Base-by-base conservation (phyloP, 2,113 vertebrate species). In the Sarotherodon lohbergeri region DNA sequence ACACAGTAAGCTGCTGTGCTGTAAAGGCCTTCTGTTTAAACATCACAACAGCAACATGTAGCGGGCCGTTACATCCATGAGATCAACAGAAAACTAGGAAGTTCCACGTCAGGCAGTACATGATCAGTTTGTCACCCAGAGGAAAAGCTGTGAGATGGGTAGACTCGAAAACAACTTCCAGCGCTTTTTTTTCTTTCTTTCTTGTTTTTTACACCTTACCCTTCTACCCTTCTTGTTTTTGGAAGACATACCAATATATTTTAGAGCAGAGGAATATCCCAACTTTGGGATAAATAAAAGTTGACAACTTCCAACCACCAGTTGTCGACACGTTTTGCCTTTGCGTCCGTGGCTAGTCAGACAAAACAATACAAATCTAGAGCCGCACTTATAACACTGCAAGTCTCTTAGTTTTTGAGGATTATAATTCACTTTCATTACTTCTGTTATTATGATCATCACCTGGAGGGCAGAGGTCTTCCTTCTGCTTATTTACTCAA, bases 391-490 rank as follows among this genome's bases (percentile, higher is more conserved):
- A 16, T 10, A 13, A 9, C 4, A 34, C 16, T 10, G 16, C 19
- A 48, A 48, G 36, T 80, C 12, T 9, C 32, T 19, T 32, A 9
- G 7, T 17, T 86, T 84, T 83, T 6, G 41, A 29, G 71, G 43
- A 27, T 48, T 76, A 3, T 48, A 19, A 48, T 76, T 48, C 41
- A 76, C 71, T 76, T 76, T 50, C 9, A 50, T 17, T 22, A 36
- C 13, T 17, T 46, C 61, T 73, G 80, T 81, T 50, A 9, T 78
- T 82, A 41, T 78, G 56, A 71, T 79, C 66, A 73, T 39, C 41
- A 19, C 7, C 85, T 87, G 56, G 14, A 84, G 71, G 55, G 84
- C 17, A 39, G 39, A 80, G 46, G 19, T 76, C 84, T 73, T 83
- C 79, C 66, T 61, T 86, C 54, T 10, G 59, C 52, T 39, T 55